Percentiles rank a stretch among this genome's conserved stretches.
Evolutionary conservation across 1,140 invertebrate species (phyloP).

Genomic region (Temnothorax curvispinosus): DNA sequence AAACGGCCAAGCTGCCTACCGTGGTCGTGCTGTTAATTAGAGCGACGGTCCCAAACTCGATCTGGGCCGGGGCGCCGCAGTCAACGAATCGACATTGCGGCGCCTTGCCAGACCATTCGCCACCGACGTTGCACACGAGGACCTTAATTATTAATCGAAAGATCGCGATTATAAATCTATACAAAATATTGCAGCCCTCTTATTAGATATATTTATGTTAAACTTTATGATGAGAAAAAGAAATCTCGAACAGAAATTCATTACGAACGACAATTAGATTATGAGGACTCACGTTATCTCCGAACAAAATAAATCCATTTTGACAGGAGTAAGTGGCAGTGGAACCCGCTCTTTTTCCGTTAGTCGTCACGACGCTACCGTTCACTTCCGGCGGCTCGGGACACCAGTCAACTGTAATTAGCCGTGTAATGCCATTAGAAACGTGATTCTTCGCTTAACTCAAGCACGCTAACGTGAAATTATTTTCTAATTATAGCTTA

Average conservation of each 20-base stretch:
- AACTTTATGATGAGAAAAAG: background rate
- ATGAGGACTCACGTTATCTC: constrained; percentile 88
- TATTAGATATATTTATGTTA: background rate
- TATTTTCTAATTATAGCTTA: constrained; percentile 9
- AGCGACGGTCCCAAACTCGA: constrained; percentile 91
- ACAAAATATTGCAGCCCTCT: background rate
- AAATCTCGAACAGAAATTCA: background rate
- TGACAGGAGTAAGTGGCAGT: constrained; percentile 93
- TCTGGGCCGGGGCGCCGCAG: constrained; percentile 92
- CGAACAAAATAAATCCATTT: constrained; percentile 93
- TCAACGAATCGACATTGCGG: constrained; percentile 95
- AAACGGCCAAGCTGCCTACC: constrained; percentile 90
- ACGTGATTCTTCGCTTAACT: background rate
- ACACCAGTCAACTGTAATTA: constrained; percentile 91
- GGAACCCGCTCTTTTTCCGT: constrained; percentile 91
- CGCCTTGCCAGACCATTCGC: constrained; percentile 92
- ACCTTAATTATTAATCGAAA: constrained; percentile 85
- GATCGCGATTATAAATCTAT: background rate
- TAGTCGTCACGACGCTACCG: constrained; percentile 90
- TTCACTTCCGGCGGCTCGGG: constrained; percentile 91
- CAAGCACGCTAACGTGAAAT: background rate
- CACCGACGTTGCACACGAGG: constrained; percentile 92
- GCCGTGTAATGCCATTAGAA: constrained; percentile 29
- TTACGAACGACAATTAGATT: background rate
- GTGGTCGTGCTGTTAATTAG: constrained; percentile 93